Conservation (phyloP, 2,888 invertebrate species). For the Sussaba pulchella region DNA sequence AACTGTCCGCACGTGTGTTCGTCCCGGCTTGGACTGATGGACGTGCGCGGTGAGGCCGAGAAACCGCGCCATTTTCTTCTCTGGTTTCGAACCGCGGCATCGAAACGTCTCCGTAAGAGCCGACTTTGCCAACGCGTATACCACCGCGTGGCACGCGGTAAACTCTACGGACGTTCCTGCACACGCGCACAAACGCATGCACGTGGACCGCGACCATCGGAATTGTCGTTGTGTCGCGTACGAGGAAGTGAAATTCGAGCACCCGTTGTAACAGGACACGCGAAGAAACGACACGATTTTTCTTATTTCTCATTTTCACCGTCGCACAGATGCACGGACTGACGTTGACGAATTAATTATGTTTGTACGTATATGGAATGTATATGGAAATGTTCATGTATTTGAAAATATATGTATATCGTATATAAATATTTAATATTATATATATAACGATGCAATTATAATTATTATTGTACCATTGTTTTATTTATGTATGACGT, state of each 20-base stretch:
- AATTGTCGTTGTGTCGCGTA: conserved; percentile 21
- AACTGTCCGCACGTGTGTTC: conserved; percentile 77
- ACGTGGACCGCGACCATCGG: neutral
- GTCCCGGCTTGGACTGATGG: conserved; percentile 41
- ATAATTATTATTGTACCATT: too few relatives aligned
- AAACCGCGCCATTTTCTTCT: conserved; percentile 37
- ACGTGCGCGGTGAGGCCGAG: neutral
- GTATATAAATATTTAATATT: too few relatives aligned
- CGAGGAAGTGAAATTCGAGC: conserved; percentile 65
- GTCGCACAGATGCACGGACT: too few relatives aligned
- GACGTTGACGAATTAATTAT: too few relatives aligned
- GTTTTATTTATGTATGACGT: too few relatives aligned
- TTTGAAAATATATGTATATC: too few relatives aligned
- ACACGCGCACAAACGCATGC: neutral
- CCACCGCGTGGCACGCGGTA: conserved; percentile 14
- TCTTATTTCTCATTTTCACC: conserved; percentile 14
- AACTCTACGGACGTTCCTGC: neutral
- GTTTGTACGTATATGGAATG: too few relatives aligned
- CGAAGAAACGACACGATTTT: conserved; percentile 7
- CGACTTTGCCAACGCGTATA: conserved; percentile 4
- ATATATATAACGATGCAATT: too few relatives aligned
- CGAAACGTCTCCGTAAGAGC: conserved; percentile 9
- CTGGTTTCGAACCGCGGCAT: neutral
- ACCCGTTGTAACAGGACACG: conserved; percentile 50
- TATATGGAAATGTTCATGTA: too few relatives aligned